phyloP scores from a whole-genome alignment of 1,140 invertebrate species.

The Ruditapes philippinarum region DNA sequence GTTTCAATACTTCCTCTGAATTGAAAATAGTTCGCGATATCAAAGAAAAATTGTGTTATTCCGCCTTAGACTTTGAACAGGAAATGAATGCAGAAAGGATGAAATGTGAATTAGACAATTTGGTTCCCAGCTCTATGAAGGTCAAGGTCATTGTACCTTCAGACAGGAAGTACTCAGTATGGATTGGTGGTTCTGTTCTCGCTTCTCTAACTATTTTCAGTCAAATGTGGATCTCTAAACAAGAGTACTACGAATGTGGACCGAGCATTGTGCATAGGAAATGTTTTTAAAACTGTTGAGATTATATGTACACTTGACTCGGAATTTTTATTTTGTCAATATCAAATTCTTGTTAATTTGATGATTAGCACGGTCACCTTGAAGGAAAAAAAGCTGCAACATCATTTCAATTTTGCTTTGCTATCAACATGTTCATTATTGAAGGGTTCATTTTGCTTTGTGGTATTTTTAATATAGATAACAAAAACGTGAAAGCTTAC shows the following conservation, averaged over 20 bases:
- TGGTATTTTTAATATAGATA: too few species aligned
- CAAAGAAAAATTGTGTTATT: conserved; percentile 86
- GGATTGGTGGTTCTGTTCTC: conserved; percentile 88
- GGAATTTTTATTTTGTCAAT: too few species aligned
- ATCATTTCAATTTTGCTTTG: too few species aligned
- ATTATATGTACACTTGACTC: too few species aligned
- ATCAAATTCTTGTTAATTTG: too few species aligned
- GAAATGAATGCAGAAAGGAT: conserved; percentile 95
- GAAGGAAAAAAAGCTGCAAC: too few species aligned
- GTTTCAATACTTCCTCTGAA: conserved; percentile 93
- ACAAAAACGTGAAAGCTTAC: too few species aligned
- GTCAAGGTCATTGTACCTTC: conserved; percentile 83
- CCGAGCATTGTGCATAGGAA: conserved; percentile 94
- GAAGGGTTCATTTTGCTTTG: too few species aligned
- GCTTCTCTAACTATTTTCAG: conserved; percentile 90
- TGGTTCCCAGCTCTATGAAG: too few species aligned
- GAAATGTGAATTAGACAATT: conserved; percentile 3
- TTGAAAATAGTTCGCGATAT: conserved; percentile 13
- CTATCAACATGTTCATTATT: too few species aligned
- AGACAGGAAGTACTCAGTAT: conserved; percentile 81
- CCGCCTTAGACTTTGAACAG: conserved; percentile 90
- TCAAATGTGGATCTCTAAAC: conserved; percentile 89
- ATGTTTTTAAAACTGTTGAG: conserved; percentile 54
- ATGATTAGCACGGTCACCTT: too few species aligned
- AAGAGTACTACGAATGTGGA: conserved; percentile 96